These are phyloP conservation scores for Hyposoter didymator DNA, from an alignment of 2,888 invertebrate species.

Conservation along the genomic window DNA sequence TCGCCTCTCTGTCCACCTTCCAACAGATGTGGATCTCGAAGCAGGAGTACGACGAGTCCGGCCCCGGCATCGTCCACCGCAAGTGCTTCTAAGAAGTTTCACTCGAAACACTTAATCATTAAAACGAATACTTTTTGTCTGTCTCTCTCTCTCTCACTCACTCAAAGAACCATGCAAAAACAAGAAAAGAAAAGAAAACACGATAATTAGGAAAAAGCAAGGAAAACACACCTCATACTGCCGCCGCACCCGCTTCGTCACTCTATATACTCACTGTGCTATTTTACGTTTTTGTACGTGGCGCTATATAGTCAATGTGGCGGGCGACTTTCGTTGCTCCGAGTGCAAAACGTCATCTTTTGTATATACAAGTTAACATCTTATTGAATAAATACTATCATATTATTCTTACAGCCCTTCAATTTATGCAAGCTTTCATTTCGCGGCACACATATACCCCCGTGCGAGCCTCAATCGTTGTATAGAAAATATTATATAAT, in stretches of 20 bases:
- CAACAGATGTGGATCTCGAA: conserved; percentile 98
- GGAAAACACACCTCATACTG: conserved; percentile 72
- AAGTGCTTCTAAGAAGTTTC: conserved; percentile 92
- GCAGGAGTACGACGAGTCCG: conserved; percentile 98
- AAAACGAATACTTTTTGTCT: conserved; percentile 65
- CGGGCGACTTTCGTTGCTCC: conserved; percentile 74
- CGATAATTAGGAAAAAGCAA: conserved; percentile 34
- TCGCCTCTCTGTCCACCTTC: conserved; percentile 94
- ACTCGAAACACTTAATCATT: conserved; percentile 71
- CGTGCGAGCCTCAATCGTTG: conserved; percentile 20
- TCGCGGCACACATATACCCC: conserved; percentile 52
- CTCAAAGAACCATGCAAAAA: conserved; percentile 21
- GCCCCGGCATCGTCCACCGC: conserved; percentile 97
- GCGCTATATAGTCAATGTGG: conserved; percentile 73
- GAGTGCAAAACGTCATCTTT: conserved; percentile 81
- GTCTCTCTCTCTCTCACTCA: conserved; percentile 11
- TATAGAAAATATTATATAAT: conserved; percentile 30
- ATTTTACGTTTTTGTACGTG: conserved; percentile 75
- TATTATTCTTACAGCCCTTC: conserved; percentile 81
- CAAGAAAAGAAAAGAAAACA: conserved; percentile 21
- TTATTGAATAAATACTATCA: conserved; percentile 82
- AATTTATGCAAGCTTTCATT: conserved; percentile 77
- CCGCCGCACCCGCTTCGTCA: conserved; percentile 77
- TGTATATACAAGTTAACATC: conserved; percentile 83
- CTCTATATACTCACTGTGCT: conserved; percentile 71